A percentile compares a stretch with the other conserved stretches of the same genome.
phyloP scores from a whole-genome alignment of 2,888 invertebrate species.

The Lordiphosa fenestrarum region DNA sequence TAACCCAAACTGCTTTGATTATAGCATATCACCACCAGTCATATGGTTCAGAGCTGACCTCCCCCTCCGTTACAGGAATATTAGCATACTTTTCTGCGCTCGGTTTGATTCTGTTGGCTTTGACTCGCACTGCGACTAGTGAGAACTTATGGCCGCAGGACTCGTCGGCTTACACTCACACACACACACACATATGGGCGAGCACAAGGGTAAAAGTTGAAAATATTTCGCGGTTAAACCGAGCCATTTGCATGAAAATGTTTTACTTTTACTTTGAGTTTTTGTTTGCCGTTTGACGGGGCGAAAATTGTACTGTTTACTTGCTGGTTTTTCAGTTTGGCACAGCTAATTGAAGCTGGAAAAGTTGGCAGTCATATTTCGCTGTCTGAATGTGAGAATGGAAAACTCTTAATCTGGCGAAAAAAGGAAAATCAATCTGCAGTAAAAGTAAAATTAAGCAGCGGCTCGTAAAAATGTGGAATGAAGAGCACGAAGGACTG shows the following conservation, averaged over 20 bases:
- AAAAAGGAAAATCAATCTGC: constrained; percentile 63
- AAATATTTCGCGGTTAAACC: constrained; percentile 68
- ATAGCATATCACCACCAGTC: too few species aligned
- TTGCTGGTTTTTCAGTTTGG: constrained; percentile 14
- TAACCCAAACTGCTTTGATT: too few species aligned
- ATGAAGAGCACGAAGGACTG: constrained; percentile 11
- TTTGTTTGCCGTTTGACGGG: constrained; percentile 20
- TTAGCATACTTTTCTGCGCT: constrained; percentile 69
- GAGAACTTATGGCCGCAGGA: constrained; percentile 59
- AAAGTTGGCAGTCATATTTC: constrained; percentile 30
- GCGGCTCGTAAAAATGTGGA: constrained; percentile 42
- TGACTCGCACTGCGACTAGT: constrained; percentile 36
- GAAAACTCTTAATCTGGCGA: constrained; percentile 57
- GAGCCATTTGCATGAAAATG: constrained; percentile 68
- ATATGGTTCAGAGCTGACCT: not conserved
- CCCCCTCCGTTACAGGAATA: constrained; percentile 49
- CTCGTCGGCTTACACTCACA: constrained; percentile 19
- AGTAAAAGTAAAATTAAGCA: constrained; percentile 73
- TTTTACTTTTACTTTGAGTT: constrained; percentile 58
- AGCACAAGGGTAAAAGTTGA: constrained; percentile 46
- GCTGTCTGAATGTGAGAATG: constrained; percentile 9
- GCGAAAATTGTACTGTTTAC: constrained; percentile 5
- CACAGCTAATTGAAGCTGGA: constrained; percentile 56
- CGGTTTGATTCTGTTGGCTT: constrained; percentile 70
- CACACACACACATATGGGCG: constrained; percentile 12